Base-by-base conservation (phyloP, 2,888 invertebrate species). In the Cheilosia vernalis region DNA sequence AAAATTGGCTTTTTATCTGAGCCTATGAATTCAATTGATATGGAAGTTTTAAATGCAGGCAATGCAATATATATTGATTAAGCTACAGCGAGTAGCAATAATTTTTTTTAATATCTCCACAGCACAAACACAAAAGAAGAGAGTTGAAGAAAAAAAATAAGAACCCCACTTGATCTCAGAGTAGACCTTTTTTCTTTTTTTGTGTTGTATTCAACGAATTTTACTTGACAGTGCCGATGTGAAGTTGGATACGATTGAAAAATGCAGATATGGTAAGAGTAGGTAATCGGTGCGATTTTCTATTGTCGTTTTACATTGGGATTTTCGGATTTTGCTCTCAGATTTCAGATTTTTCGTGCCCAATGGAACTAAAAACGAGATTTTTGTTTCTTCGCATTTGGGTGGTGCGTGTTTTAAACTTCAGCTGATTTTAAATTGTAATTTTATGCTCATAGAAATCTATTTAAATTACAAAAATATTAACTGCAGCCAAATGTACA, bases 41-140 rank as follows among this genome's bases (percentile, higher is more conserved):
- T 30, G 30, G 10, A 61, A 19, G 21, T 58, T 64, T 58, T 72
- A 17, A 17, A 37, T 63, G 21, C 44, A 21, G 21, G 27, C 13
- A 42, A 42, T 42, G 19, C n/a, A 30, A 17, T 19, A 37, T 42
- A 55, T 61, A 47, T 56, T 24, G 47, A 60, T 42, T 40, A 27
- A 74, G 42, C 19, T 74, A 47, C 42, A 19, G 17, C 47, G 30
- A 49, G 5, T 19, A 17, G 40, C 24, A 30, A 10, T 69, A 37
- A 1, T 27, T 47, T 58, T 53, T 21, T 2, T 61, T 17, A 27
- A n/a, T 84, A 47, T 69, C 60, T 70, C 47, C 19, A 49, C 60
- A 64, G 58, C 58, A 64, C 66, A 15, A 82, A 82, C 83, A 80
- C 81, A 72, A 85, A 84, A 79, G 79, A 56, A 80, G 51, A 63